Base-by-base conservation (phyloP, 1,140 invertebrate genomes). In the Aphaenogaster rudis region DNA sequence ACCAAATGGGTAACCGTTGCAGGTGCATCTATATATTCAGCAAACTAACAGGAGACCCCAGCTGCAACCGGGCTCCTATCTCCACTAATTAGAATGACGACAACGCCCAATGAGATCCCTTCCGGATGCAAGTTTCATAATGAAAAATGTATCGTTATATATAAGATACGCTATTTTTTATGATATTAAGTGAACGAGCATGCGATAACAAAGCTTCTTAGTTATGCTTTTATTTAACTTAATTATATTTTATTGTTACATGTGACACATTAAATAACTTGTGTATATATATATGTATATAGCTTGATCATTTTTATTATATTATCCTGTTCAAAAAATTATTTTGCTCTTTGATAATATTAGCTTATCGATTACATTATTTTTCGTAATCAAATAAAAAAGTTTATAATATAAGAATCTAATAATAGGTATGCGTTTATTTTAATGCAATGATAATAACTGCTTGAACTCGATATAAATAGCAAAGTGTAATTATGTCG, bases 11-110 rank as follows among this genome's bases (percentile, higher is more conserved):
- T 84, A 84, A 84, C 64, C 57, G 54, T 76, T 74, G 80, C 80
- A 84, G 80, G 69, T 84, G 80, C 80, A 84, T 74, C 80, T 76
- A 76, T 84, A 45, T 84, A 84, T 84, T 84, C 69, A 74, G 54
- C 42, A 84, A 84, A 84, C 67, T 82, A 82, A 82, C 80, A 76
- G 45, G 69, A 84, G 69, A 63, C 57, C 21, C 52, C 69, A 84
- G 80, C 69, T 84, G 80, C 69, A 61, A 61, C 69, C 45, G 28
- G 11, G 69, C 33, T 84, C 33, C 54, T 61, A 82, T 76, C 69
- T 50, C 39, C 42, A 61, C 54, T 84, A 84, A 84, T 84, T 84
- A 84, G 80, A 57, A 74, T 48, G 54, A 82, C 80, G 42, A 82
- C 80, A 74, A 74, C 54, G 57, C 9, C 21, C 80, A 76, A 84